Evolutionary conservation across 2,888 invertebrate genomes (phyloP).

Genomic region (Pollenia labialis): DNA sequence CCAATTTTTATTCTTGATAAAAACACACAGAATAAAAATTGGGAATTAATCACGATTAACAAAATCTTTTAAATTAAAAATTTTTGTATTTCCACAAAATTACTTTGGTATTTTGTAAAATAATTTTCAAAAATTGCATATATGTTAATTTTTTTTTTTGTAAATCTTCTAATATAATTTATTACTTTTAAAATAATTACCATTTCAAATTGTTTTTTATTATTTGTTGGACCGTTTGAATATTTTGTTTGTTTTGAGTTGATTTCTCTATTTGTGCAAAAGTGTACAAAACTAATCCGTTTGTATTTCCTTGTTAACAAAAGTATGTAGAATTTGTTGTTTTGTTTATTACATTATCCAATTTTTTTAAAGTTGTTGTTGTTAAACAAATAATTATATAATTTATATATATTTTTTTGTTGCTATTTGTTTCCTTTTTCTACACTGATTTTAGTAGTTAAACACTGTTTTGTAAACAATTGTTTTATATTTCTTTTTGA

Average conservation of each 20-base stretch:
- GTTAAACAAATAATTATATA: conserved; percentile 49
- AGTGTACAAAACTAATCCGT: conserved; percentile 49
- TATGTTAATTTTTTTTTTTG: background rate
- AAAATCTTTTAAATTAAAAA: too few relatives aligned
- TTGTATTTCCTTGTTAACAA: conserved; percentile 52
- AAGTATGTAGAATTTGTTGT: background rate
- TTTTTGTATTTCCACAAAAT: too few relatives aligned
- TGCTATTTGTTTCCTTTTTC: conserved; percentile 18
- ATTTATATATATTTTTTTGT: conserved; percentile 32
- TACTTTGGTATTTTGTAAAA: too few relatives aligned
- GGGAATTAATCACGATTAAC: too few relatives aligned
- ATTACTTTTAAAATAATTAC: conserved; percentile 47
- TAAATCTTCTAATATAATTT: background rate
- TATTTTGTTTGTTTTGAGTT: conserved; percentile 13
- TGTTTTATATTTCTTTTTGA: conserved; percentile 55
- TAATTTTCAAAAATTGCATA: background rate
- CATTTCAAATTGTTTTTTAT: conserved; percentile 42
- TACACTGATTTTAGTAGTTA: conserved; percentile 43
- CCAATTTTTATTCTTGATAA: too few relatives aligned
- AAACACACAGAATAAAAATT: too few relatives aligned
- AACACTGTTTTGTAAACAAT: conserved; percentile 62
- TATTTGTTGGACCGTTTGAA: background rate
- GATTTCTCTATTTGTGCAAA: background rate
- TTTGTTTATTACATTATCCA: conserved; percentile 53
- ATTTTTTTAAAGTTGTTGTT: conserved; percentile 41